phyloP scores from a whole-genome alignment of 2,888 invertebrate genomes.

The Diachrysia chrysitis region DNA sequence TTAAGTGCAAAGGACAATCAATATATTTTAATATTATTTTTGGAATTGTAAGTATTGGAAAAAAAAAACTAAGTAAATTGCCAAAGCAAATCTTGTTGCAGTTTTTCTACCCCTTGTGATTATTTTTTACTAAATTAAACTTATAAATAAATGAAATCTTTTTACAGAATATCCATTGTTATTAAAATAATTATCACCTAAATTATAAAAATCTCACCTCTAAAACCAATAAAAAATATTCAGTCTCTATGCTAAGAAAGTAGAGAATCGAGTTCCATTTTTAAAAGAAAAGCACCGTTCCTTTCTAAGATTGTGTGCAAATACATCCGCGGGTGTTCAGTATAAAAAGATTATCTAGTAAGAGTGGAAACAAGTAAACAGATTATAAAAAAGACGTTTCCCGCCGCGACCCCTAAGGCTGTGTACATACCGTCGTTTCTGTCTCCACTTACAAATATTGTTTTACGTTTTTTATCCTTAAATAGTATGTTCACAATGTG shows the following conservation, averaged over 20 bases:
- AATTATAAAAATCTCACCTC: too few species aligned
- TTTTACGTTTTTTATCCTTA: conserved; percentile 16
- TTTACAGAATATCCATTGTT: too few species aligned
- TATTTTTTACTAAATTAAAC: too few species aligned
- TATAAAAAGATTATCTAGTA: conserved; percentile 83
- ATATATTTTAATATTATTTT: too few species aligned
- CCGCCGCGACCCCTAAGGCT: conserved; percentile 72
- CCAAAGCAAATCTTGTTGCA: too few species aligned
- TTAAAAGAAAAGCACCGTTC: conserved; percentile 22
- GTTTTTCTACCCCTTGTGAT: too few species aligned
- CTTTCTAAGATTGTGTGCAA: conserved; percentile 66
- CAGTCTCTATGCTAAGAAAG: conserved; percentile 16
- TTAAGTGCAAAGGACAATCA: too few species aligned
- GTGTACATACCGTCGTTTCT: conserved; percentile 62
- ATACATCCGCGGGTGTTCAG: conserved; percentile 74
- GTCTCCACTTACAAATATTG: conserved; percentile 32
- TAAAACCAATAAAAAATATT: conserved; percentile 16
- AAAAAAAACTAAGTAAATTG: too few species aligned
- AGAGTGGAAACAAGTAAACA: conserved; percentile 82
- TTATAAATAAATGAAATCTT: too few species aligned
- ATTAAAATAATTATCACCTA: too few species aligned
- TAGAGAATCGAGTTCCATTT: conserved; percentile 26
- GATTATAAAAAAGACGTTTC: conserved; percentile 86
- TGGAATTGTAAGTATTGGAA: too few species aligned
- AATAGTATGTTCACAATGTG: neutral